Base-by-base conservation (phyloP, 2,113 vertebrate species). In the Labrus mixtus region DNA sequence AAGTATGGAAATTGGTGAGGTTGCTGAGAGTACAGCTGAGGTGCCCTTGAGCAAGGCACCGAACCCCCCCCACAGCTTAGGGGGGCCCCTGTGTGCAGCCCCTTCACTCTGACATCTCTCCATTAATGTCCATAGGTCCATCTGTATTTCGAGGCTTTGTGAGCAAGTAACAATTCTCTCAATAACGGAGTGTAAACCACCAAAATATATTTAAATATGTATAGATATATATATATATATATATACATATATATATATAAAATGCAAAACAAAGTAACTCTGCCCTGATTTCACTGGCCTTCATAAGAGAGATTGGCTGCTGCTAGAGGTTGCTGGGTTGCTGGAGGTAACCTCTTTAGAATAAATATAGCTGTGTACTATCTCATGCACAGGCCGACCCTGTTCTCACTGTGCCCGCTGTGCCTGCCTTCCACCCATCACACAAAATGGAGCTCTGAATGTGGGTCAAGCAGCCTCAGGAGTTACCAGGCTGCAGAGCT, bases 381-480 rank as follows among this genome's bases (percentile, higher is more conserved):
- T 84, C 89, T 90, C 81, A 79, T 83, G 81, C 69, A 84, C 70
- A 85, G 76, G 65, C 65, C 57, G 61, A 84, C 89, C 88, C 77
- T 73, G 84, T 87, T 88, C 82, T 82, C 58, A 51, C 66, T 80
- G 88, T 71, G 80, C 85, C 81, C 80, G 54, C 61, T 80, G 70
- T 78, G 84, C 63, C 79, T 79, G 85, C 81, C 73, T 86, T 83
- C 79, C 82, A 90, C 88, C 90, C 82, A 33, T 84, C 86, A 84
- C 68, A 79, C 63, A 65, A 85, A 91, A 74, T 87, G 81, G 76
- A 88, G 82, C 68, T 84, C 70, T 20, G 71, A 83, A 93, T 91
- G 83, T 94, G 85, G 93, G 92, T 93, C 91, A 91, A 80, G 82
- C 79, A 81, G 85, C 88, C 85, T 78, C 90, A 84, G 81, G 89